phyloP scores from a whole-genome alignment of 1,140 invertebrate species.

The Monomorium pharaonis region DNA sequence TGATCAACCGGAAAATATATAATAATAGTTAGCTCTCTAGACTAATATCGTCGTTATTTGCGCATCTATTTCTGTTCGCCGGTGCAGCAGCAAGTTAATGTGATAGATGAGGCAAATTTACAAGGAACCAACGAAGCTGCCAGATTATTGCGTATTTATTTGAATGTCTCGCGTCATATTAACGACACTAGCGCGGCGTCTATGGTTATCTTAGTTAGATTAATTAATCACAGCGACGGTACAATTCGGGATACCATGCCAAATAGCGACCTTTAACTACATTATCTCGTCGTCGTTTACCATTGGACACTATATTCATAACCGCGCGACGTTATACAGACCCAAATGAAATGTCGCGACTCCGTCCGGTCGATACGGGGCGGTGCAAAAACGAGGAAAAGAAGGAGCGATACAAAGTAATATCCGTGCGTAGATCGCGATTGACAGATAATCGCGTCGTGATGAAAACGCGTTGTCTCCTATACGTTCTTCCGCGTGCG shows the following conservation, averaged over 20 bases:
- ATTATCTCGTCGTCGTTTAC: constrained; percentile 45
- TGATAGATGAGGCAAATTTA: constrained; percentile 41
- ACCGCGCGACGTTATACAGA: constrained; percentile 12
- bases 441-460: constrained; percentile 26
- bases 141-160: constrained; percentile 54
- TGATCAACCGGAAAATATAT: not conserved
- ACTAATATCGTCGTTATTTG: constrained; percentile 4
- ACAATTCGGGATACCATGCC: constrained; percentile 42
- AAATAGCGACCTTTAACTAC: constrained; percentile 49
- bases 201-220: constrained; percentile 41
- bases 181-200: not conserved
- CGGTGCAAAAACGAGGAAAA: not conserved
- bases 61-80: constrained; percentile 37
- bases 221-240: constrained; percentile 36
- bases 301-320: constrained; percentile 53
- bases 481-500: not conserved
- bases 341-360: constrained; percentile 34
- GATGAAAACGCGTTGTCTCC: constrained; percentile 44
- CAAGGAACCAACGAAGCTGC: constrained; percentile 30
- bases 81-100: constrained; percentile 13
- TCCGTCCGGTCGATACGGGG: constrained; percentile 26
- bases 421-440: not conserved
- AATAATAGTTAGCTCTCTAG: not conserved
- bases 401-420: not conserved
- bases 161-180: constrained; percentile 55